Evolutionary conservation across 2,888 invertebrate genomes (phyloP).

Genomic region (Pterostichus madidus): DNA sequence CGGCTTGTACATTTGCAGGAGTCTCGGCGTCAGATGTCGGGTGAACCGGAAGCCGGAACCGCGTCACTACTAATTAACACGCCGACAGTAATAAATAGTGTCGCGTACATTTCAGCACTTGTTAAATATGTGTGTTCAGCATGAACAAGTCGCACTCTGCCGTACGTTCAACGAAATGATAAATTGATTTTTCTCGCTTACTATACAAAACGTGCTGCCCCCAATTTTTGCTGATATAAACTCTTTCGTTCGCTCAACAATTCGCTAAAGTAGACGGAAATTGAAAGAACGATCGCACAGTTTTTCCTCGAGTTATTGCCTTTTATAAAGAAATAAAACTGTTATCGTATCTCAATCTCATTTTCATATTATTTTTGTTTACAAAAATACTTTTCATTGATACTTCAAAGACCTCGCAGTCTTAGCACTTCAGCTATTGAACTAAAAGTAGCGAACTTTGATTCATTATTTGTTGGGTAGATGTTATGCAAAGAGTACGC

Average conservation of each 20-base stretch:
- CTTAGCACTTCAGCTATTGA: too few species aligned
- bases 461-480: too few species aligned
- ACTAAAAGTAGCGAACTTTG: too few species aligned
- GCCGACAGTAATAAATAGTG: constrained; percentile 28
- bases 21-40: constrained; percentile 40
- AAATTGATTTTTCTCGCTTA: constrained; percentile 66
- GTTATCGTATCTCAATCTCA: constrained; percentile 4
- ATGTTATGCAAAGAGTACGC: too few species aligned
- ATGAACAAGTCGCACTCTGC: constrained; percentile 32
- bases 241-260: constrained; percentile 64
- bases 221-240: constrained; percentile 65
- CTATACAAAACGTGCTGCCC: constrained; percentile 64
- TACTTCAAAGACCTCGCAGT: neutral
- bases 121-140: constrained; percentile 63
- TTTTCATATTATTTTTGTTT: constrained; percentile 30
- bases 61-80: constrained; percentile 52
- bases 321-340: constrained; percentile 47
- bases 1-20: neutral
- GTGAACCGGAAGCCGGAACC: constrained; percentile 1
- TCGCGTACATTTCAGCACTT: constrained; percentile 49
- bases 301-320: constrained; percentile 54
- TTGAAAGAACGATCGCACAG: constrained; percentile 58
- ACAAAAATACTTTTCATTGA: neutral
- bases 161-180: constrained; percentile 52
- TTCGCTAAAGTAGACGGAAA: constrained; percentile 64